Conservation (phyloP, 2,113 vertebrate species). For the Hyla sarda region DNA sequence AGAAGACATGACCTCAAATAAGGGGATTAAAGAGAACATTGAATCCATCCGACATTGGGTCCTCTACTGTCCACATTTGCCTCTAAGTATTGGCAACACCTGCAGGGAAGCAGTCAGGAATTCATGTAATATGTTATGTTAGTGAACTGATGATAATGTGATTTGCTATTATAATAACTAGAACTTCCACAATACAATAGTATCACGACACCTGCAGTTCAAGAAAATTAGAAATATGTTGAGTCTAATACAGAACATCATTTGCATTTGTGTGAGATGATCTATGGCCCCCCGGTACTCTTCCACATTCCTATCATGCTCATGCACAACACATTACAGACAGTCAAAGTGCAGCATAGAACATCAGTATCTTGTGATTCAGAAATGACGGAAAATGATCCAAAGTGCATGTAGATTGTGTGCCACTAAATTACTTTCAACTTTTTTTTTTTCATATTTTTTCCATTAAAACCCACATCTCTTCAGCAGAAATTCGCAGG, state of each 20-base stretch:
- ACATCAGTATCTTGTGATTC: neutral
- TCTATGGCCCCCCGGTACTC: neutral
- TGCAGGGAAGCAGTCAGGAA: neutral
- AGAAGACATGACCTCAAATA: no score
- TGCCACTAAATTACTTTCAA: neutral
- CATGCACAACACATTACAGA: neutral
- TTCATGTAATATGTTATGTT: neutral
- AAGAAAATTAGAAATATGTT: neutral
- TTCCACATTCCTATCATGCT: neutral
- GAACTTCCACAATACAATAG: neutral
- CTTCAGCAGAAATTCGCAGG: neutral
- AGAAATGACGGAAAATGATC: constrained; percentile 7
- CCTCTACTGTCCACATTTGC: no score
- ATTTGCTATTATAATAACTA: neutral
- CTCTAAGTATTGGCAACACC: neutral
- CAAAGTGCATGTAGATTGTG: neutral
- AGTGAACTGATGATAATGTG: neutral
- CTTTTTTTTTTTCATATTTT: neutral
- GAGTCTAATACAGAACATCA: no score
- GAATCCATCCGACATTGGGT: no score
- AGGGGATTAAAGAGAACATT: no score
- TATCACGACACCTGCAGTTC: neutral
- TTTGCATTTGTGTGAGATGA: neutral
- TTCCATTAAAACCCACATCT: neutral
- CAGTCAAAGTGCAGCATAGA: neutral